These are phyloP conservation scores for Synergus gifuensis DNA, from an alignment of 2,888 invertebrate genomes.

Conservation along the genomic window DNA sequence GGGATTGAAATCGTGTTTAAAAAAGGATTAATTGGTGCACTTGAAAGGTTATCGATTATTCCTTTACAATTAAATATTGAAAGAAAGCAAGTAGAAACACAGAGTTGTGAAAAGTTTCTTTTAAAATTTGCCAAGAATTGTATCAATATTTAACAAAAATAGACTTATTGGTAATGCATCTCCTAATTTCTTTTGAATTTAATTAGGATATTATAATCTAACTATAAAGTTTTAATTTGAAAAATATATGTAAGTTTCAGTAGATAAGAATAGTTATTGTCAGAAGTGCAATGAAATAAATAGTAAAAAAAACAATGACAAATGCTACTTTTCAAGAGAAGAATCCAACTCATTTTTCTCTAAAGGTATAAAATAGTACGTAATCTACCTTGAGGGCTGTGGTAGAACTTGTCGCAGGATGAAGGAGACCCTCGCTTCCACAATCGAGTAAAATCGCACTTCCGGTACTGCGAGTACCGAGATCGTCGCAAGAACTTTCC, in stretches of 20 bases:
- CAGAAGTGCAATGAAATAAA: neutral
- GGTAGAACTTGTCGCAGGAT: slow-evolving; percentile 69
- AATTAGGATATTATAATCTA: too few relatives aligned
- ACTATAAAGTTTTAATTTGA: neutral
- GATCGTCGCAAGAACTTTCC: slow-evolving; percentile 73
- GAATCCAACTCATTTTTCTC: neutral
- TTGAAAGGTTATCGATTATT: neutral
- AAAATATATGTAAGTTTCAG: neutral
- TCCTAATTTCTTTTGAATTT: too few relatives aligned
- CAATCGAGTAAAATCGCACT: slow-evolving; percentile 75
- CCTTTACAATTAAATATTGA: neutral
- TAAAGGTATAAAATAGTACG: slow-evolving; percentile 28
- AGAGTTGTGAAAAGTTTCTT: too few relatives aligned
- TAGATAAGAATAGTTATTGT: neutral
- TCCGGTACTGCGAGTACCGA: slow-evolving; percentile 72
- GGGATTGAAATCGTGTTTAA: neutral
- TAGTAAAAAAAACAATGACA: neutral
- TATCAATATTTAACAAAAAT: too few relatives aligned
- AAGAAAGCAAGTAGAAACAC: neutral
- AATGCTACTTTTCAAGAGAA: neutral
- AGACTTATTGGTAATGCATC: too few relatives aligned
- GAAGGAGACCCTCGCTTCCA: slow-evolving; percentile 70
- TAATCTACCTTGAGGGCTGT: slow-evolving; percentile 66
- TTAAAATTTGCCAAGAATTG: too few relatives aligned
- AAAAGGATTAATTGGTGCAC: neutral